These are phyloP conservation scores for Porites cylindrica DNA, from an alignment of 92 coral and sea anemone species.

Conservation along the genomic window DNA sequence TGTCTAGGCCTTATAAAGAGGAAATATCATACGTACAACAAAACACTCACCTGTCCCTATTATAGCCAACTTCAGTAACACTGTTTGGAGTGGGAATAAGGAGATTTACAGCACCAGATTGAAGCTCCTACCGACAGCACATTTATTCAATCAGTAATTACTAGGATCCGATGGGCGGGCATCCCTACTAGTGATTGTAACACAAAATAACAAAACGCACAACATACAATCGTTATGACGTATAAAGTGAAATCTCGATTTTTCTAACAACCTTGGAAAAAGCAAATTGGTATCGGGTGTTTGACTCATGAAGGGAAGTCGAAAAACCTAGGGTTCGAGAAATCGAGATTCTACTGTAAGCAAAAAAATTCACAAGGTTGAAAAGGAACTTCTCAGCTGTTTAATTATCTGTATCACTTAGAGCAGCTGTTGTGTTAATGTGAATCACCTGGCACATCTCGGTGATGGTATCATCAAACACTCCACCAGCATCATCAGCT, in stretches of 20 bases:
- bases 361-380: too few relatives aligned
- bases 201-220: too few relatives aligned
- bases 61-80: conserved; percentile 81
- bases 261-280: too few relatives aligned
- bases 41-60: conserved; percentile 80
- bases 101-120: conserved; percentile 67
- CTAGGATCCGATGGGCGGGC: not conserved
- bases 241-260: too few relatives aligned
- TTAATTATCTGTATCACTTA: too few relatives aligned
- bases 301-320: too few relatives aligned
- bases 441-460: conserved; percentile 87
- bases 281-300: too few relatives aligned
- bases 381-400: too few relatives aligned
- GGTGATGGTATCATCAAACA: conserved; percentile 93
- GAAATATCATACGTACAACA: not conserved
- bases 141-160: not conserved
- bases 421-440: not conserved
- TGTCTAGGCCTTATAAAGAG: not conserved
- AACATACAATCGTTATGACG: too few relatives aligned
- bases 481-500: conserved; percentile 95
- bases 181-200: too few relatives aligned
- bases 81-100: conserved; percentile 84
- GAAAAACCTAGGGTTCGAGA: too few relatives aligned
- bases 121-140: conserved; percentile 66
- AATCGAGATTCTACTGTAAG: too few relatives aligned